Evolutionary conservation across 1,140 invertebrate species (phyloP), one percentile per base, ranked within the genome.

Genomic region (Glossosoma conforme): DNA sequence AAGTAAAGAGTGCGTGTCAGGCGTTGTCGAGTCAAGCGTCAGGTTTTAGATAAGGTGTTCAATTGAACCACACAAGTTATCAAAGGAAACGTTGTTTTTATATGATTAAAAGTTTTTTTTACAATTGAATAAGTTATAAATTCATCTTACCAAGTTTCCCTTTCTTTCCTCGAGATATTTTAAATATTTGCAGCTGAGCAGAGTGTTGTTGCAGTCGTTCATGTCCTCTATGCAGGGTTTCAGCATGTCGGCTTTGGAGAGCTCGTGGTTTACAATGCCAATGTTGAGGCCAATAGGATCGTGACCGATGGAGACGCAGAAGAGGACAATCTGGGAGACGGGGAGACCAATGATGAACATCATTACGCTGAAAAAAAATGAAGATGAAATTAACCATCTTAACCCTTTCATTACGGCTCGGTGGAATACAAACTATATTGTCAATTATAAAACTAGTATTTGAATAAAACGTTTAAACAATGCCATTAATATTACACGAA

Each of bases 231-330:
- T 2, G 55, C 64, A 63, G 58, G 78, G 72, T 30, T 73, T 70
- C 21, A 71, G 64, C 36, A 71, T 68, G 54, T 75, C 77, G 56
- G 77, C 79, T 21, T 68, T 73, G 47, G 77, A 76, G 58, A 85
- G 69, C 70, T 95, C 91, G 49, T 88, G 72, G 72, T 95, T 94
- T 24, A 95, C 86, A 36, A 96, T 80, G 1, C 86, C 92, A 40
- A 98, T 67, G 51, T 82, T 83, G 2, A 97, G 75, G 14, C 86
- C 84, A 28, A 81, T 79, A 0, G 94, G 93, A 63, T 94, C 89
- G 54, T 88, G 85, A 11, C 94, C 94, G 55, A 98, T 94, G 17
- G 93, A 91, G 37, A 95, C 65, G 70, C 94, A 97, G 75, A 97
- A 98, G 4, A 98, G 74, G 19, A 95, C 79, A 52, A 96, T 93